A percentile compares a stretch with the other conserved stretches of the same genome.
Evolutionary conservation across 2,797 vertebrate species (phyloP).

Genomic region (Syndactyla subalaris): DNA sequence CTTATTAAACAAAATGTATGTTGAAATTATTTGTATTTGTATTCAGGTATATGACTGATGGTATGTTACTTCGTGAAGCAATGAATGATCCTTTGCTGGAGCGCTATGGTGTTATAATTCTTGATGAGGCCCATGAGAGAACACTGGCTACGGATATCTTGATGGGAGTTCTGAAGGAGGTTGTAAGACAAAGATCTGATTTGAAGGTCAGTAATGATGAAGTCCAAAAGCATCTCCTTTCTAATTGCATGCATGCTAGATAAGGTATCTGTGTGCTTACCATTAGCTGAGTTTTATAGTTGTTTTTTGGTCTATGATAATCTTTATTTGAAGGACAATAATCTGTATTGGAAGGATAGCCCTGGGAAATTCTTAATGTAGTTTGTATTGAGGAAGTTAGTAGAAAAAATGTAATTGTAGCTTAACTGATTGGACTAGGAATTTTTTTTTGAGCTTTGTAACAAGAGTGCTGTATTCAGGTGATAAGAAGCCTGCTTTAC

Average conservation of each 20-base stretch:
- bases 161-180: slow-evolving; percentile 96
- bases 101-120: slow-evolving; percentile 94
- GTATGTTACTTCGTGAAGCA: slow-evolving; percentile 96
- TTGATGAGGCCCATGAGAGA: slow-evolving; percentile 96
- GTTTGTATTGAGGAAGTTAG: background rate
- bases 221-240: background rate
- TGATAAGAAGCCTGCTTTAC: background rate
- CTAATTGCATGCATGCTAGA: background rate
- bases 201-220: slow-evolving; percentile 85
- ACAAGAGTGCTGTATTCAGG: background rate
- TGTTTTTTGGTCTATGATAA: background rate
- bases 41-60: slow-evolving; percentile 94
- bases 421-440: background rate
- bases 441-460: background rate
- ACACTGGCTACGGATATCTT: slow-evolving; percentile 96
- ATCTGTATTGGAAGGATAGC: background rate
- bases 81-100: slow-evolving; percentile 98
- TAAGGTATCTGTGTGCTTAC: background rate
- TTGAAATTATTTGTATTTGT: background rate
- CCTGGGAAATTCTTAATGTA: background rate
- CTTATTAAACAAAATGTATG: background rate
- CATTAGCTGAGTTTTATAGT: background rate
- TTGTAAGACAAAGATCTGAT: slow-evolving; percentile 91
- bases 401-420: background rate
- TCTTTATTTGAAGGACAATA: background rate